Conservation (phyloP, 2,888 invertebrate genomes). For the Hemistola chrysoprasaria region DNA sequence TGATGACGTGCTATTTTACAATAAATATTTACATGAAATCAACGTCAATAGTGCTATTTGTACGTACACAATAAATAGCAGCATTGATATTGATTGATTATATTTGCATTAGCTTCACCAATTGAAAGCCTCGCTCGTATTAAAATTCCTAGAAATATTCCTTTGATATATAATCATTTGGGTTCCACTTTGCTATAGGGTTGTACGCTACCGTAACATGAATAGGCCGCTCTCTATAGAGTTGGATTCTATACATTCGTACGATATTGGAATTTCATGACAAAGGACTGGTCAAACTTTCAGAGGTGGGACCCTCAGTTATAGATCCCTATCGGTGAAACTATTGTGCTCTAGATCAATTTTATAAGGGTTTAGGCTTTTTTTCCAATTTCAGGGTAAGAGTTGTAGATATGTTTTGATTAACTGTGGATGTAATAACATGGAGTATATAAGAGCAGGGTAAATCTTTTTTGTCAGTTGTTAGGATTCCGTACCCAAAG, state of each 20-base stretch:
- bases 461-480: too few species aligned
- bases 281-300: conserved; percentile 74
- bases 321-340: conserved; percentile 27
- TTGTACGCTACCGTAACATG: conserved; percentile 38
- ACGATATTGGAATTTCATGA: conserved; percentile 71
- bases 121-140: too few species aligned
- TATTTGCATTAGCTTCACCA: too few species aligned
- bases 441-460: too few species aligned
- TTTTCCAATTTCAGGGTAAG: conserved; percentile 12
- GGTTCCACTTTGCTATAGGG: conserved; percentile 1
- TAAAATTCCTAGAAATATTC: too few species aligned
- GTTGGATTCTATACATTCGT: conserved; percentile 56
- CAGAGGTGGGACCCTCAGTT: conserved; percentile 37
- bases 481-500: too few species aligned
- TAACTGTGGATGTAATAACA: background rate
- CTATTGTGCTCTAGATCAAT: conserved; percentile 26
- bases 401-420: conserved; percentile 13
- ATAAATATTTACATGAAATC: too few species aligned
- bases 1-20: too few species aligned
- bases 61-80: too few species aligned
- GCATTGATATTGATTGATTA: too few species aligned
- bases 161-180: background rate
- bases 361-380: conserved; percentile 26
- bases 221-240: conserved; percentile 56
- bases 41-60: too few species aligned